phyloP scores from a whole-genome alignment of 2,797 vertebrate species.

The Lepidocolaptes lacrymiger region DNA sequence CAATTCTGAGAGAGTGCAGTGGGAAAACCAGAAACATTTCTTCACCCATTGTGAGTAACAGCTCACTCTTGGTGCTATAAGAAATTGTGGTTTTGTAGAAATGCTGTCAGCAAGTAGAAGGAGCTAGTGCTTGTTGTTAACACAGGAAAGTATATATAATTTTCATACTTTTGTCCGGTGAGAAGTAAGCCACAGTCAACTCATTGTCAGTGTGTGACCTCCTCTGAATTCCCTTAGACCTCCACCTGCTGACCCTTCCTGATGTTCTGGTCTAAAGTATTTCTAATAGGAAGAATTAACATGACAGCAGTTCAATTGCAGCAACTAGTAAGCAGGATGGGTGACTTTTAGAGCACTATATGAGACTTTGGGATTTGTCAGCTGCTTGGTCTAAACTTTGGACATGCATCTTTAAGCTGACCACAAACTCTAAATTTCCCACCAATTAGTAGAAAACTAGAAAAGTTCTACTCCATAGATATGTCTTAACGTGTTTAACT shows the following conservation, averaged over 20 bases:
- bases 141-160: not conserved
- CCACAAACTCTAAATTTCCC: not conserved
- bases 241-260: not conserved
- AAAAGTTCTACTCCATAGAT: not conserved
- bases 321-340: not conserved
- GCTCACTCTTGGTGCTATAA: not conserved
- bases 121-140: not conserved
- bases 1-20: not conserved
- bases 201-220: not conserved
- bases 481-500: not conserved
- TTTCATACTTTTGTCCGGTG: not conserved
- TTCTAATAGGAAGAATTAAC: not conserved
- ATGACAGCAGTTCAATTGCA: not conserved
- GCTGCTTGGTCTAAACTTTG: not conserved
- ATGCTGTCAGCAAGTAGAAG: not conserved
- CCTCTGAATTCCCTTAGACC: not conserved
- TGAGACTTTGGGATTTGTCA: not conserved
- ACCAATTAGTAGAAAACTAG: not conserved
- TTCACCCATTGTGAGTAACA: rapidly evolving
- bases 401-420: not conserved
- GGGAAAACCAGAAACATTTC: not conserved
- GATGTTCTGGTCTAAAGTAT: not conserved
- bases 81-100: not conserved
- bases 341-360: not conserved
- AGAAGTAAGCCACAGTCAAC: not conserved